phyloP scores from a whole-genome alignment of 2,797 vertebrate species.

The Bucorvus abyssinicus region DNA sequence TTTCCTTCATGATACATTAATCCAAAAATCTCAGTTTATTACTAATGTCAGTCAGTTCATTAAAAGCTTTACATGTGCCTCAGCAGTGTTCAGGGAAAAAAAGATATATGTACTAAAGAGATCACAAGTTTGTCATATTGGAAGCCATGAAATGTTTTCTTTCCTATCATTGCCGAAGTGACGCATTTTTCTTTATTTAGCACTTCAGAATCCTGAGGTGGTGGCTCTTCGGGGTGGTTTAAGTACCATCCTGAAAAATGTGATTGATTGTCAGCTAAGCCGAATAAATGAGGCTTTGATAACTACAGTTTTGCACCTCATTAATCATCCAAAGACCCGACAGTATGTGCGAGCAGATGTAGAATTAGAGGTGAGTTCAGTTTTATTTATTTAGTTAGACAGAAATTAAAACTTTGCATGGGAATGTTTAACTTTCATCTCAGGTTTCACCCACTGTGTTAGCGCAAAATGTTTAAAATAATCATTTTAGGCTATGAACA shows the following conservation, averaged over 20 bases:
- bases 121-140: neutral
- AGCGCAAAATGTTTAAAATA: neutral
- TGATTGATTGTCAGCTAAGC: slow-evolving; percentile 97
- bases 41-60: neutral
- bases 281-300: slow-evolving; percentile 98
- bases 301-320: slow-evolving; percentile 96
- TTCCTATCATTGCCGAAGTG: neutral
- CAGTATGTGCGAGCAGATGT: slow-evolving; percentile 94
- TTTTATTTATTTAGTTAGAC: neutral
- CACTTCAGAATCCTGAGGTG: slow-evolving; percentile 96
- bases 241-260: slow-evolving; percentile 96
- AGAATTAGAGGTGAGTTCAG: slow-evolving; percentile 89
- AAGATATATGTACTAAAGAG: neutral
- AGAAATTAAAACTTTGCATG: neutral
- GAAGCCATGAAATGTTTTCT: neutral
- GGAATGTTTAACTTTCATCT: neutral
- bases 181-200: slow-evolving; percentile 72
- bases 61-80: neutral
- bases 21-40: neutral
- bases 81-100: neutral
- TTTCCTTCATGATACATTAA: neutral
- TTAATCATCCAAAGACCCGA: slow-evolving; percentile 97
- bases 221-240: slow-evolving; percentile 95
- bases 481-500: neutral
- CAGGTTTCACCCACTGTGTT: neutral